A percentile compares a stretch with the other conserved stretches of the same genome.
Evolutionary conservation across 2,113 vertebrate genomes (phyloP).

Genomic region (Rattus norvegicus): DNA sequence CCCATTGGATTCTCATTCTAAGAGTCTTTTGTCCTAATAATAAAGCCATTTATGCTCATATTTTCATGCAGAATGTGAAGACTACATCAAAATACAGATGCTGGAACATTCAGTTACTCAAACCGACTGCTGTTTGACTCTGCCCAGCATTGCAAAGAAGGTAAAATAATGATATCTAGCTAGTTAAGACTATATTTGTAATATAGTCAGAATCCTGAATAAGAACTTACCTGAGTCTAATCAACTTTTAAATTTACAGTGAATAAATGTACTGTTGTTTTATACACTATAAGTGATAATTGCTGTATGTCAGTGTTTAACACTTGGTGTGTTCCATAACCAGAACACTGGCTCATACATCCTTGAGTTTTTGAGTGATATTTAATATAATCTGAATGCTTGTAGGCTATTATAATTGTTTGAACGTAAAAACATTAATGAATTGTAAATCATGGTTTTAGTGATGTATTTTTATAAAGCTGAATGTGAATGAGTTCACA

Average conservation of each 20-base stretch:
- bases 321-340: background rate
- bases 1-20: background rate
- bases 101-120: background rate
- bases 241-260: slow-evolving; percentile 13
- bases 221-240: background rate
- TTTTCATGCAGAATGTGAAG: background rate
- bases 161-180: background rate
- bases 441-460: background rate
- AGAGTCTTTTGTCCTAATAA: background rate
- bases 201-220: background rate
- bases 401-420: background rate
- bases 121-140: background rate
- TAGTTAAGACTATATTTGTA: background rate
- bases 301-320: background rate
- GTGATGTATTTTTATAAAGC: background rate
- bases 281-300: background rate
- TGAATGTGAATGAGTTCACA: background rate
- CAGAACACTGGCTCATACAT: background rate
- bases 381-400: slow-evolving; percentile 2
- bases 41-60: background rate
- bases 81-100: background rate
- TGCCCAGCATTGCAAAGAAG: background rate
- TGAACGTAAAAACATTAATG: slow-evolving; percentile 24
- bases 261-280: background rate
- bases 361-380: background rate